These are phyloP conservation scores for Pseudomugil tenellus DNA, from an alignment of 2,797 vertebrate genomes.

Conservation along the genomic window DNA sequence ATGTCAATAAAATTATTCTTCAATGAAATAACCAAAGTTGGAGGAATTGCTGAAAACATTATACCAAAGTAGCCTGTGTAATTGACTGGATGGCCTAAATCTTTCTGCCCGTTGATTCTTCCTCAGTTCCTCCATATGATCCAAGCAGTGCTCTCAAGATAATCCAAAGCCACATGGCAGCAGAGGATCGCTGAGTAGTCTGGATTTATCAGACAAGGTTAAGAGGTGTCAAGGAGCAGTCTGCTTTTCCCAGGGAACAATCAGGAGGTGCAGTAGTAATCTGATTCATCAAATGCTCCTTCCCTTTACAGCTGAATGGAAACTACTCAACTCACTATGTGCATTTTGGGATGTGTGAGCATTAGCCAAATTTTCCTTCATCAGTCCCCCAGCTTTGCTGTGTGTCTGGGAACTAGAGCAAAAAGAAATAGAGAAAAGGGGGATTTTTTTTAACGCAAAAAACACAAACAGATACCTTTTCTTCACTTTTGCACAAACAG, in stretches of 20 bases:
- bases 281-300: neutral
- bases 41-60: slow-evolving; percentile 17
- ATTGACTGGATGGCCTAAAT: slow-evolving; percentile 16
- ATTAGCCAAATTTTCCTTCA: neutral
- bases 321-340: neutral
- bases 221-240: slow-evolving; percentile 17
- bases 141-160: slow-evolving; percentile 37
- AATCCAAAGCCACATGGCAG: slow-evolving; percentile 56
- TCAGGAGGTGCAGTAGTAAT: slow-evolving; percentile 8
- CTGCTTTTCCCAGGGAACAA: slow-evolving; percentile 15
- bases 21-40: slow-evolving; percentile 25
- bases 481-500: too few species aligned
- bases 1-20: slow-evolving; percentile 4
- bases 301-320: neutral
- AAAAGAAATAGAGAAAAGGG: slow-evolving; percentile 1
- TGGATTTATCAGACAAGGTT: slow-evolving; percentile 47
- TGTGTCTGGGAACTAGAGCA: neutral
- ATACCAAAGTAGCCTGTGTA: slow-evolving; percentile 7
- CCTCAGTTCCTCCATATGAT: slow-evolving; percentile 22
- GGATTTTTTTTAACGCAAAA: neutral
- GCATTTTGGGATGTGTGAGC: neutral
- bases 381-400: neutral
- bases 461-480: too few species aligned
- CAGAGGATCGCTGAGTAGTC: slow-evolving; percentile 46
- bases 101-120: slow-evolving; percentile 24